phyloP scores from a whole-genome alignment of 2,888 invertebrate genomes.

The Andrena chrysosceles region DNA sequence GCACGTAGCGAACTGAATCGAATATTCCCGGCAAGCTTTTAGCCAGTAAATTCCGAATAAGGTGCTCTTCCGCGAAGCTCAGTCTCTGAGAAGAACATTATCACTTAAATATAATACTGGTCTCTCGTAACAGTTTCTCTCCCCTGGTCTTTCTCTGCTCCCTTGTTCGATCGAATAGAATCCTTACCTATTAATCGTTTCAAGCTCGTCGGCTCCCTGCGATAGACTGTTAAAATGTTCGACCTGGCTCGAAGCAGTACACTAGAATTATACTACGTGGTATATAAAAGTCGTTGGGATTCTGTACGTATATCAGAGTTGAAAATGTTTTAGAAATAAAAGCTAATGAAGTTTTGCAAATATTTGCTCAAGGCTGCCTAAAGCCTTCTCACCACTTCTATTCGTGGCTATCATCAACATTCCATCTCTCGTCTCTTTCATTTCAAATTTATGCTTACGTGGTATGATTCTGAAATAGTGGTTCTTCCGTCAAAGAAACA shows the following conservation, averaged over 20 bases:
- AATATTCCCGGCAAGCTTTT: slow-evolving; percentile 33
- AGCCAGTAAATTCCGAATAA: slow-evolving; percentile 27
- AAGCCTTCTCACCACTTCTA: too few species aligned
- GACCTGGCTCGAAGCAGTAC: not conserved
- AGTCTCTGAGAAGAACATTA: slow-evolving; percentile 9
- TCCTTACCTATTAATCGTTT: not conserved
- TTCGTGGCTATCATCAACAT: too few species aligned
- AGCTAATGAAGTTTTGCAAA: too few species aligned
- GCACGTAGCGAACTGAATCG: slow-evolving; percentile 20
- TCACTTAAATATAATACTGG: slow-evolving; percentile 30
- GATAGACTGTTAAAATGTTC: not conserved
- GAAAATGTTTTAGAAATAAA: too few species aligned
- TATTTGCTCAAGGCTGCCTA: too few species aligned
- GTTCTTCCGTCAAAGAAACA: too few species aligned
- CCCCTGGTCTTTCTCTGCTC: not conserved
- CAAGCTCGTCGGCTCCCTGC: not conserved
- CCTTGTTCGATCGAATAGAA: slow-evolving; percentile 6
- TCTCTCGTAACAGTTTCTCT: slow-evolving; percentile 3
- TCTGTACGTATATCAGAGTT: too few species aligned
- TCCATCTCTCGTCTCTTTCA: too few species aligned
- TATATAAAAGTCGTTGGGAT: too few species aligned
- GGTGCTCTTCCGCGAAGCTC: slow-evolving; percentile 26
- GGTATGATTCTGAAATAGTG: too few species aligned
- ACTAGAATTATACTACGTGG: too few species aligned
- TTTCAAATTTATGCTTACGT: too few species aligned